Base-by-base conservation (phyloP, 2,797 vertebrate species). In the Betta splendens region DNA sequence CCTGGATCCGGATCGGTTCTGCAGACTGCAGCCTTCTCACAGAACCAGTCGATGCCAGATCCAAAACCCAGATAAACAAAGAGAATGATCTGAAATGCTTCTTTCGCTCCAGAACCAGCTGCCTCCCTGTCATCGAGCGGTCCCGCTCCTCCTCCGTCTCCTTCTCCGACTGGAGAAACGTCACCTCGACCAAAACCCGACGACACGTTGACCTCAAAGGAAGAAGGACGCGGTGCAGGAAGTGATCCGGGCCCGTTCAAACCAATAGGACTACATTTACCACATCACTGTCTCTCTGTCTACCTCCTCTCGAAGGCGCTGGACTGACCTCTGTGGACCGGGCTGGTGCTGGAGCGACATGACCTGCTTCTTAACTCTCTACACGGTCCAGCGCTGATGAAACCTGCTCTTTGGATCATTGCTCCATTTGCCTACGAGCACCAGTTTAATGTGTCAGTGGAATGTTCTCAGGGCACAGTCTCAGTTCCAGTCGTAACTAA, bases 261-360 rank as follows among this genome's bases (percentile, higher is more conserved):
- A 71, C 72, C 60, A 54, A 53, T 52, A 64, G 78, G 79, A 87
- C 83, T 83, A 61, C 75, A 77, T 72, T 15, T 74, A 83, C 86
- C 86, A 87, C 78, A 58, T 86, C 85, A 89, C 87, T 86, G 85
- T 89, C 85, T 72, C 40, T 77, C 73, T 69, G 83, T 88, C 86
- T 88, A 89, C 85, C 86, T 88, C 87, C 79, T 85, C 79, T 60
- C 13, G 44, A 75, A 57, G 71, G 69, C 72, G 68, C 77, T 64
- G 53, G 59, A 64, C 17, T 32, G 63, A 69, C 56, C 52, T 47
- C 50, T 32, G 48, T 15, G 40, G 25, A 4, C 43, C 50, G 58
- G 51, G 57, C 60, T 72, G 46, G 47, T n/a, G 64, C 43, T 52
- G 52, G 58, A 46, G 15, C 38, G 4, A 26, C 56, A 12, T 2